Conservation (phyloP, 2,797 vertebrate genomes). For the Hyperoplus lanceolatus region DNA sequence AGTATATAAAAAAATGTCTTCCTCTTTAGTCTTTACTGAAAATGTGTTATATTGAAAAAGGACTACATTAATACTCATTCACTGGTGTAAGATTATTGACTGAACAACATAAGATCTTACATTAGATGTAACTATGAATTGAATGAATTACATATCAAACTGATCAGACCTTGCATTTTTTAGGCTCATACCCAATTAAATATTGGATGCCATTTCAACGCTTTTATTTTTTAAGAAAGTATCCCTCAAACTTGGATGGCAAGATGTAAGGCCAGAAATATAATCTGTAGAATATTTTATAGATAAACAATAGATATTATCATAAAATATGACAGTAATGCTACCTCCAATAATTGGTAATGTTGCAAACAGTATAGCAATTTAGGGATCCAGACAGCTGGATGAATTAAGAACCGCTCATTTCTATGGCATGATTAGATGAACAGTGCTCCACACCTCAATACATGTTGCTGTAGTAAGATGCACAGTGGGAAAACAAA, state of each 20-base stretch:
- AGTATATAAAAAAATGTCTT: conserved; percentile 8
- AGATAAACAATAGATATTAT: not conserved
- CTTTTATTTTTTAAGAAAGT: conserved; percentile 4
- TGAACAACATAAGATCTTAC: not conserved
- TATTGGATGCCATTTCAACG: not conserved
- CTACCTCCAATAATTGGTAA: not conserved
- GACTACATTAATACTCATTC: not conserved
- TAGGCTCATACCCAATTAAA: not conserved
- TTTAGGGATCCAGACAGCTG: not conserved
- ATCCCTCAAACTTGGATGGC: not conserved
- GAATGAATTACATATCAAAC: too few species aligned
- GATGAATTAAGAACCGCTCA: conserved; percentile 10
- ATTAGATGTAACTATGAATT: not conserved
- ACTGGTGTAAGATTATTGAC: not conserved
- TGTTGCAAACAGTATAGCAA: not conserved
- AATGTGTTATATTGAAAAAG: conserved; percentile 1
- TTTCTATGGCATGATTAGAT: not conserved
- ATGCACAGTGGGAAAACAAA: conserved; percentile 27
- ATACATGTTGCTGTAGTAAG: conserved; percentile 6
- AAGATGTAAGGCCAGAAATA: not conserved
- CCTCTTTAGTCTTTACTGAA: conserved; percentile 7
- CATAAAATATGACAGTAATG: not conserved
- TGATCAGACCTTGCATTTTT: not conserved
- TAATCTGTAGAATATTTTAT: not conserved
- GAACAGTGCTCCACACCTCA: not conserved